Base-by-base conservation (phyloP, 2,888 invertebrate genomes). In the Eupithecia inturbata region DNA sequence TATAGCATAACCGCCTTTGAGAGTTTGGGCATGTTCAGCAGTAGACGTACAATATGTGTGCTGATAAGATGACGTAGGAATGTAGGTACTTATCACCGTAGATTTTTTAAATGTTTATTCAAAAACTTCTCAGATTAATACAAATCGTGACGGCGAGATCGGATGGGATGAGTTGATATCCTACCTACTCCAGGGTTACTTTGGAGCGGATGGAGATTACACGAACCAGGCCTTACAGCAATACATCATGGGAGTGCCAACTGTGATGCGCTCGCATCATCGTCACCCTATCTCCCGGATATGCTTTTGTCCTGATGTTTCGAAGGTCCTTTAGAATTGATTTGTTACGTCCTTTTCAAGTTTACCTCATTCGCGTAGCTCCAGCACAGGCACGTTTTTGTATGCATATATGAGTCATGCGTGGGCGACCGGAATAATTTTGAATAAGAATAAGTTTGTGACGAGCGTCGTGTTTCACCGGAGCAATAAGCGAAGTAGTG, bases 101-200 rank as follows among this genome's bases (percentile, higher is more conserved):
- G 22, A 36, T 12, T 22, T 2, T 36, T 36, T n/a, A 22, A 39
- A 9, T 60, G 10, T 71, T 12, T 9, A n/a, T n/a, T 57, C 0
- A 45, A 28, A 64, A 53, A 12, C 26, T 26, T 67, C 19, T n/a
- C 67, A 95, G 95, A 96, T 96, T 78, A 96, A 96, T 82, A 94
- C 95, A 73, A 95, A 93, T 81, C 93, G 95, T 10, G 95, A 95
- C 79, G 95, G 95, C 63, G 89, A 92, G 88, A 94, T 91, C 80
- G 95, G 92, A 78, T 98, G 97, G 97, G 96, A 97, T 84, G 97
- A 98, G 88, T 95, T 97, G 82, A 95, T 97, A 39, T 97, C 97
- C 0, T 96, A 97, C 90, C 91, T 97, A 78, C 95, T 97, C 75
- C 92, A 97, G 76, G 97, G 97, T 66, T 97, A 96, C 91, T 96